Percentiles rank a stretch among this genome's conserved stretches.
These are phyloP conservation scores for Arctia plantaginis DNA, from an alignment of 2,888 invertebrate species.

Conservation along the genomic window DNA sequence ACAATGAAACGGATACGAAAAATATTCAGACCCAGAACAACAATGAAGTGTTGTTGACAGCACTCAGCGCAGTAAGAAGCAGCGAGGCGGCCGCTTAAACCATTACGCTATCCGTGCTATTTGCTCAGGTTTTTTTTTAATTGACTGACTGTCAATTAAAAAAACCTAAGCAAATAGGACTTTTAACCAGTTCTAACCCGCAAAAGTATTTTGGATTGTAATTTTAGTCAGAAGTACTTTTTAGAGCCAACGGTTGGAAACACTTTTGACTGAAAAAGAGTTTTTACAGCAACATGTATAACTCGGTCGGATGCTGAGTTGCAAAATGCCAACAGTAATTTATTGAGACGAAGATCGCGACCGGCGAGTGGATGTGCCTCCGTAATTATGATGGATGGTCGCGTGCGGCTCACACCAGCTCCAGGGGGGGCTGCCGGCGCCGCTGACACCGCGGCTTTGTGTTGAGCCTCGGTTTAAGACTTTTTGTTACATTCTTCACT, in stretches of 20 bases:
- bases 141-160: no score
- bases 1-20: no score
- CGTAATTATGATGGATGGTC: slow-evolving; percentile 16
- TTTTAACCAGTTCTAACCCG: no score
- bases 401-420: neutral
- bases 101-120: no score
- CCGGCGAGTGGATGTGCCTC: slow-evolving; percentile 7
- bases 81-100: no score
- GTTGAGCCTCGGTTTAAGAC: neutral
- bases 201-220: neutral
- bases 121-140: no score
- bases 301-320: slow-evolving; percentile 17
- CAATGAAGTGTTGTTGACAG: no score
- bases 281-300: slow-evolving; percentile 1
- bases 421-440: neutral
- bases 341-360: slow-evolving; percentile 17
- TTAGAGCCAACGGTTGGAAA: neutral
- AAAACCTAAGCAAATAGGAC: no score
- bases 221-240: neutral
- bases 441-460: neutral
- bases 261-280: neutral
- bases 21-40: no score
- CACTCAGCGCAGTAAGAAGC: no score
- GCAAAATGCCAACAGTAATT: slow-evolving; percentile 21
- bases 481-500: slow-evolving; percentile 2